A percentile compares a stretch with the other conserved stretches of the same genome.
phyloP scores from a whole-genome alignment of 2,113 vertebrate species.

The Podilymbus podiceps region DNA sequence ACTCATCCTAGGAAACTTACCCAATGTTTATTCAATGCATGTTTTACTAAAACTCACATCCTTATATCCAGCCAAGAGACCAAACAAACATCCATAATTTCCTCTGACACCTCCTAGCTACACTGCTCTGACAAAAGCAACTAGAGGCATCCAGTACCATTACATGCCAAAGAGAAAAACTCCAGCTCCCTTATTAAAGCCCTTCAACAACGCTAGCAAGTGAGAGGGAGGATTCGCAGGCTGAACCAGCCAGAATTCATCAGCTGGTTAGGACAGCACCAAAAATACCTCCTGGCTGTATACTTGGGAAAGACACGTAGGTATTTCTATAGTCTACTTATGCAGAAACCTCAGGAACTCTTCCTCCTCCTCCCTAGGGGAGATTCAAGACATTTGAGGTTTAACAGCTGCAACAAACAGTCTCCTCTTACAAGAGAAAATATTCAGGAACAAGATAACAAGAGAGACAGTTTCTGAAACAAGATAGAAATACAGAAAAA shows the following conservation, averaged over 20 bases:
- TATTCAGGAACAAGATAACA: constrained; percentile 60
- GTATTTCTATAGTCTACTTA: constrained; percentile 4
- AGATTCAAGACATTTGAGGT: constrained; percentile 44
- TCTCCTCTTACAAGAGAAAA: constrained; percentile 47
- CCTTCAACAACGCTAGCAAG: fast-evolving
- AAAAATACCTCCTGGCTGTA: background rate
- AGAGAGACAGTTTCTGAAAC: constrained; percentile 45
- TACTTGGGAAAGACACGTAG: background rate
- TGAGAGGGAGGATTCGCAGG: background rate
- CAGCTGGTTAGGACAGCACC: background rate
- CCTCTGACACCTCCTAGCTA: constrained; percentile 42
- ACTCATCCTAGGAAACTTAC: background rate
- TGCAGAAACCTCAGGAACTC: constrained; percentile 3
- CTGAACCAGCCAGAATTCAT: background rate
- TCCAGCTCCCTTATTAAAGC: background rate
- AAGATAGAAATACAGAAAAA: constrained; percentile 46
- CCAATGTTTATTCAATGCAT: constrained; percentile 44
- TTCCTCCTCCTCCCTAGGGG: constrained; percentile 40
- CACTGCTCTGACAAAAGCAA: constrained; percentile 13
- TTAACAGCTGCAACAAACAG: constrained; percentile 61
- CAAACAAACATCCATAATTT: constrained; percentile 51
- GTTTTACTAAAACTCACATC: constrained; percentile 30
- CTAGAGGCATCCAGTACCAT: background rate
- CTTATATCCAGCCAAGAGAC: constrained; percentile 20
- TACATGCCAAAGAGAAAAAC: background rate